Evolutionary conservation across 2,797 vertebrate genomes (phyloP).

Genomic region (Acrocephalus scirpaceus): DNA sequence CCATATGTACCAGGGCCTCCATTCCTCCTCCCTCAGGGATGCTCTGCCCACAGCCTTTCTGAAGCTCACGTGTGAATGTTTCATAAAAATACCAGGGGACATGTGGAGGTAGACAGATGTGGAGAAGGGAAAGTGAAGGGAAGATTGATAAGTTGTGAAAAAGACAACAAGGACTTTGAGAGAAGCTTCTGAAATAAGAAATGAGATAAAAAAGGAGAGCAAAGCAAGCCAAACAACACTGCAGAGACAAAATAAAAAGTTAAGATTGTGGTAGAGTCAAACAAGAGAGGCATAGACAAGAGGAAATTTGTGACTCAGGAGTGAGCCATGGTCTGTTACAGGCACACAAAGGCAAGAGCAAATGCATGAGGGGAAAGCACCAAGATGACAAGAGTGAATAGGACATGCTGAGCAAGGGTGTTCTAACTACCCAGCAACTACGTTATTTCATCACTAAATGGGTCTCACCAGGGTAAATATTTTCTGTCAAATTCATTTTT

Average conservation of each 20-base stretch:
- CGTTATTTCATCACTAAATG: accelerated
- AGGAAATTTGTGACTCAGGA: neutral
- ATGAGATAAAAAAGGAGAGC: neutral
- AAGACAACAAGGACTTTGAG: neutral
- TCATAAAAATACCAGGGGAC: neutral
- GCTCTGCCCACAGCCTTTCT: neutral
- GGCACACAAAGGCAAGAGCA: neutral
- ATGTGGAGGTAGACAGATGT: neutral
- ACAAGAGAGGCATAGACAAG: neutral
- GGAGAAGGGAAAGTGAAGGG: neutral
- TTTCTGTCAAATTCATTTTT: neutral
- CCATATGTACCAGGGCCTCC: neutral
- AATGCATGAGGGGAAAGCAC: neutral
- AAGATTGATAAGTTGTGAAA: neutral
- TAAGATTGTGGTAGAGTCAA: neutral
- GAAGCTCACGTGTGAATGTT: neutral
- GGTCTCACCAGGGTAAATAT: neutral
- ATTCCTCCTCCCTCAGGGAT: neutral
- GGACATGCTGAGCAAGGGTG: neutral
- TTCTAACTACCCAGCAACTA: neutral
- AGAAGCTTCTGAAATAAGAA: neutral
- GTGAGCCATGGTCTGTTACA: neutral
- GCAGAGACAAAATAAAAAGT: neutral
- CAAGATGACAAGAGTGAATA: neutral
- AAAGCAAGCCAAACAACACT: neutral